phyloP scores from a whole-genome alignment of 1,140 invertebrate genomes.

The Zaprionus ghesquierei region DNA sequence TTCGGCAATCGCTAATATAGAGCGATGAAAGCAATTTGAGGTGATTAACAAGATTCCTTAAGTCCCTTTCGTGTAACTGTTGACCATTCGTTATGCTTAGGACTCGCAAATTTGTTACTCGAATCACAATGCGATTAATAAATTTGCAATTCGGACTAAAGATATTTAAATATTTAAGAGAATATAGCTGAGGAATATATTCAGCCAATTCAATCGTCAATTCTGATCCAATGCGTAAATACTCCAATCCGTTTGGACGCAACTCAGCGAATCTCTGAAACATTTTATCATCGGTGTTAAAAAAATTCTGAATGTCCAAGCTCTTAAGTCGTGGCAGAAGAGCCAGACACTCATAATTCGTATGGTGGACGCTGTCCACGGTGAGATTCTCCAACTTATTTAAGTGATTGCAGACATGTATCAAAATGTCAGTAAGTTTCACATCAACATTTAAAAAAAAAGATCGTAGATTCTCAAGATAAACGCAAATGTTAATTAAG shows the following conservation, averaged over 20 bases:
- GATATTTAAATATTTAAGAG: conserved; percentile 9
- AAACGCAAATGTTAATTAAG: background rate
- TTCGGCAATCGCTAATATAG: background rate
- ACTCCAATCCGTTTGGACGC: background rate
- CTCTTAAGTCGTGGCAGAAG: background rate
- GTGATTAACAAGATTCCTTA: conserved; percentile 8
- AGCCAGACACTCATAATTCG: conserved; percentile 21
- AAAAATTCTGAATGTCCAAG: conserved; percentile 22
- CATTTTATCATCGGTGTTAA: background rate
- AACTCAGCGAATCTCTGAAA: conserved; percentile 13
- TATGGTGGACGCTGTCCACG: conserved; percentile 1
- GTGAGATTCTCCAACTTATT: conserved; percentile 5
- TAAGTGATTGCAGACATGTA: conserved; percentile 13
- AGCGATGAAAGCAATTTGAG: conserved; percentile 8
- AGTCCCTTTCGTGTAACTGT: background rate
- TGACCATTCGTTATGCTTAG: conserved; percentile 6
- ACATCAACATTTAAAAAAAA: conserved; percentile 7
- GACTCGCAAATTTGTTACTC: background rate
- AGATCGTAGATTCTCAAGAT: conserved; percentile 9
- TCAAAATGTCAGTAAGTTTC: background rate
- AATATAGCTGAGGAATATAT: background rate
- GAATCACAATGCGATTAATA: background rate
- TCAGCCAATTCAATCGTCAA: background rate
- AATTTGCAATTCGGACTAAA: background rate
- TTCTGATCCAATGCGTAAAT: conserved; percentile 16